A percentile compares a stretch with the other conserved stretches of the same genome.
Evolutionary conservation across 1,140 invertebrate genomes (phyloP).

Genomic region (Pseudomyrmex dendroicus): DNA sequence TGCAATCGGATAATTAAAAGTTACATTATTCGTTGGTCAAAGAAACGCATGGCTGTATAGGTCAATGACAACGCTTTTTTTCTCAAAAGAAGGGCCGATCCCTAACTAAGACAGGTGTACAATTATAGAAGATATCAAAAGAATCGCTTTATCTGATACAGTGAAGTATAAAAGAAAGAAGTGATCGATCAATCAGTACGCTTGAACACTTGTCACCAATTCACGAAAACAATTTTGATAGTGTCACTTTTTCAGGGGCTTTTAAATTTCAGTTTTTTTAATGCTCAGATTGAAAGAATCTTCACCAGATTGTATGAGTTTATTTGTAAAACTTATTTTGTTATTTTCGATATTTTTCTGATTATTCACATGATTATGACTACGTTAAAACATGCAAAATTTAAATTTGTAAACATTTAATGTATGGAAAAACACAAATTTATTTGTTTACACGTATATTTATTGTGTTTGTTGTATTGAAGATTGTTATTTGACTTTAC

Average conservation of each 20-base stretch:
- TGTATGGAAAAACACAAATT: background rate
- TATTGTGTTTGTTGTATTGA: too few relatives aligned
- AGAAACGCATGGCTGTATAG: background rate
- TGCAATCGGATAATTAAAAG: constrained; percentile 47
- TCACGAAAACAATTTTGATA: constrained; percentile 23
- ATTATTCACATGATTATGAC: background rate
- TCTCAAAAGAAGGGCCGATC: constrained; percentile 14
- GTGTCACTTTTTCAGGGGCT: background rate
- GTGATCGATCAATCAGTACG: constrained; percentile 11
- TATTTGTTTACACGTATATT: background rate
- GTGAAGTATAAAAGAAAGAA: background rate
- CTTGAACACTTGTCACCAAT: constrained; percentile 9
- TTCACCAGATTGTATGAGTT: too few relatives aligned
- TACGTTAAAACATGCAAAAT: constrained; percentile 2
- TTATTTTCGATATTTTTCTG: background rate
- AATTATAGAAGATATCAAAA: constrained; percentile 34
- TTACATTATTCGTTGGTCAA: constrained; percentile 13
- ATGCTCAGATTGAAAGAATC: too few relatives aligned
- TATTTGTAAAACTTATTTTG: too few relatives aligned
- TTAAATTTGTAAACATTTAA: constrained; percentile 20
- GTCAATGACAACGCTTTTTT: constrained; percentile 14
- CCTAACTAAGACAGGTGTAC: constrained; percentile 45
- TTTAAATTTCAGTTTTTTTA: constrained; percentile 11
- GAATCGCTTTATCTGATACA: constrained; percentile 24
- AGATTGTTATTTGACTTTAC: background rate